Evolutionary conservation across 1,140 invertebrate genomes (phyloP), one percentile per base, ranked within the genome.

Genomic region (Ganaspis sp.): DNA sequence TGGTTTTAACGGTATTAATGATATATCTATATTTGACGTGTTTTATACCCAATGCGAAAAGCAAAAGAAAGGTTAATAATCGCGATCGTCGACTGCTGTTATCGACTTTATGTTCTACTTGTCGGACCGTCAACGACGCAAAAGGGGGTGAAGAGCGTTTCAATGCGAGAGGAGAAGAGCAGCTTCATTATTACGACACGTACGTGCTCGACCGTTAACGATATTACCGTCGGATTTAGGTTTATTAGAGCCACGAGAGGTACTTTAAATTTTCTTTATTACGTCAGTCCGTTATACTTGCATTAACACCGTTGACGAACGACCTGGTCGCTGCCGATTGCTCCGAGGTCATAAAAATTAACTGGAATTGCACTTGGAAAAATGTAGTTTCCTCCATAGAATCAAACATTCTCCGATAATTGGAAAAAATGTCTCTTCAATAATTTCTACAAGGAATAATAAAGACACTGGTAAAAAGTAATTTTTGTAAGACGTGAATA

Each of bases 61-160:
- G 49, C 12, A 70, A n/a, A 70, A n/a, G 40, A 53, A 45, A 70
- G 75, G 40, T 77, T 72, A 77, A 69, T 37, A 42, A 77, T 73
- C 64, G 69, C 53, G 23, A 64, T 64, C 23, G 58, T 29, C 58
- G 23, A 64, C 58, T 64, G 58, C 58, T 64, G 58, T 64, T 64
- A 64, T 64, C 58, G 58, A 64, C 58, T 64, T 64, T 64, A 64
- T 64, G 58, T 64, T 64, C 58, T 64, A 64, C 58, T 64, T 64
- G 58, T 64, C 58, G 58, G 58, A 34, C 58, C 58, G 58, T 64
- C 58, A 29, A 64, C 26, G 58, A 29, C 11, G 53, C 53, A 58
- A 58, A 58, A 23, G 53, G 53, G 19, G 26, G 58, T 29, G 58
- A 64, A 64, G 58, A 26, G 54, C 12, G 58, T 64, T n/a, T 64